These are phyloP conservation scores for Clavelina lepadiformis DNA, from an alignment of 23 tunicate genomes.

Conservation along the genomic window DNA sequence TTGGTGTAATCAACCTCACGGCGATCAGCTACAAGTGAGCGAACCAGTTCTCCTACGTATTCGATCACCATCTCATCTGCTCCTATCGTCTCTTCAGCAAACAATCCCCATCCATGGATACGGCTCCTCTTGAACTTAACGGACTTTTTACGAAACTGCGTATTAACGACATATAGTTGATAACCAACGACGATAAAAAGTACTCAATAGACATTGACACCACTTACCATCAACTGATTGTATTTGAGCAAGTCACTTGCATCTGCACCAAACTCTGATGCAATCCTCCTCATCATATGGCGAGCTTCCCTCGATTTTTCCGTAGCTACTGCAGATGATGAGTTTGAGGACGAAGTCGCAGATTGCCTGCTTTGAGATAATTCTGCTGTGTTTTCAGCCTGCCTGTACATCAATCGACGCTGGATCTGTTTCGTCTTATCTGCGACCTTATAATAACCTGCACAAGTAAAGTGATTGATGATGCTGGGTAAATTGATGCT, in stretches of 20 bases:
- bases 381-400: conserved; percentile 59
- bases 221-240: conserved; percentile 87
- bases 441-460: conserved; percentile 88
- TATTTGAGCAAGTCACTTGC: conserved; percentile 84
- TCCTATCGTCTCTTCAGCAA: conserved; percentile 87
- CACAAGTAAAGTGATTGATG: not conserved
- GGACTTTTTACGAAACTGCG: conserved; percentile 87
- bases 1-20: conserved; percentile 82
- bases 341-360: conserved; percentile 7
- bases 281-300: conserved; percentile 90
- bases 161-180: too few relatives aligned
- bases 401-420: conserved; percentile 74
- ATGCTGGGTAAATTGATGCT: not conserved
- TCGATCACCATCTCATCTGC: conserved; percentile 99
- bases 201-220: too few relatives aligned
- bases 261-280: conserved; percentile 85
- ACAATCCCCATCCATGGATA: conserved; percentile 97
- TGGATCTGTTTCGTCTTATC: conserved; percentile 60
- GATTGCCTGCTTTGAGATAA: conserved; percentile 3
- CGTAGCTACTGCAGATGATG: conserved; percentile 15
- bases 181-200: too few relatives aligned
- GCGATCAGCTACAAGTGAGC: conserved; percentile 76
- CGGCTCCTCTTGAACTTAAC: conserved; percentile 84
- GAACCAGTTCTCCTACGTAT: conserved; percentile 91
- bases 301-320: conserved; percentile 85